phyloP scores from a whole-genome alignment of 23 tunicate species.

The Styela plicata region DNA sequence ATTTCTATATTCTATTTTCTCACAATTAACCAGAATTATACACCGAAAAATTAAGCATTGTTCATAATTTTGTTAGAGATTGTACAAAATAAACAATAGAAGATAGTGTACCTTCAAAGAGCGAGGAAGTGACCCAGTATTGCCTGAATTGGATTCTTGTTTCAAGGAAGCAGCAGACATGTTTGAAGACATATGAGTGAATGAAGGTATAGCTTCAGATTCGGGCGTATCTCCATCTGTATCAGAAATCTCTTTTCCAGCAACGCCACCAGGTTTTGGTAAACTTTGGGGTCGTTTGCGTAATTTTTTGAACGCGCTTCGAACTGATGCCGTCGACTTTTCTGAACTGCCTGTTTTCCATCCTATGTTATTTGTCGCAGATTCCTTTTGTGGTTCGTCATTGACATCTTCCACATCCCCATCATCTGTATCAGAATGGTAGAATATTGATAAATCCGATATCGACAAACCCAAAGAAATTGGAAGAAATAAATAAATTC shows the following conservation, averaged over 20 bases:
- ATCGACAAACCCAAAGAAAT: too few species aligned
- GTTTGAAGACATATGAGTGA: neutral
- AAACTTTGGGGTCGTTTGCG: conserved; percentile 18
- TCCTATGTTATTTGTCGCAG: neutral
- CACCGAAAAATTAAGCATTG: too few species aligned
- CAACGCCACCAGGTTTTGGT: neutral
- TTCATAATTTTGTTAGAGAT: too few species aligned
- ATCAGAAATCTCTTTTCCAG: neutral
- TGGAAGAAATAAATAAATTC: too few species aligned
- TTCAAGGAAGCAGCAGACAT: neutral
- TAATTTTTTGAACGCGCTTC: conserved; percentile 28
- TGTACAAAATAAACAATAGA: too few species aligned
- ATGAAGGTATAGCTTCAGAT: neutral
- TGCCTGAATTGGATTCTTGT: neutral
- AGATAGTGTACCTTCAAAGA: neutral
- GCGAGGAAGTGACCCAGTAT: neutral
- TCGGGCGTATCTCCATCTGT: conserved; percentile 22
- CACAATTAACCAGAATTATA: too few species aligned
- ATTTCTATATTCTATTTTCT: too few species aligned
- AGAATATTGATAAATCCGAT: too few species aligned
- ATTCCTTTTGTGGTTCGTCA: neutral
- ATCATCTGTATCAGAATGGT: neutral
- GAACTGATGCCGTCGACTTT: neutral
- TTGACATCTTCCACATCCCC: neutral
- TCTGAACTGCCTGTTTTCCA: neutral